Percentiles rank a stretch among this genome's conserved stretches.
These are phyloP conservation scores for Mercenaria mercenaria DNA, from an alignment of 1,140 invertebrate species.

Conservation along the genomic window DNA sequence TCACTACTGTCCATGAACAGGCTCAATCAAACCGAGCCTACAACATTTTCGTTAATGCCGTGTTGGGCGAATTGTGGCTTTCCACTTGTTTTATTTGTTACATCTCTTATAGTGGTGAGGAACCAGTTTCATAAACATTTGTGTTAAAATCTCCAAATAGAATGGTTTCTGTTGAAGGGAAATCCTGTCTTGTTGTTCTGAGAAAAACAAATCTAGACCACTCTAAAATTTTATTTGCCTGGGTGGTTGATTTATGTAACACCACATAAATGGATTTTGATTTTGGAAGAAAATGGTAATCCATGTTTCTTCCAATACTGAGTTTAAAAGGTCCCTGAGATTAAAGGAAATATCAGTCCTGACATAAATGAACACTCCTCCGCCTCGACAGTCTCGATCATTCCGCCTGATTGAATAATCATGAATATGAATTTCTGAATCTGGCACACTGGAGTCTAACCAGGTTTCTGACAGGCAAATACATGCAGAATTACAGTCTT, in stretches of 20 bases:
- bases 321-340: neutral
- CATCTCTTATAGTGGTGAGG: too few relatives aligned
- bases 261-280: neutral
- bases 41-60: too few relatives aligned
- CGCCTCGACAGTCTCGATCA: neutral
- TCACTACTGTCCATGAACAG: too few relatives aligned
- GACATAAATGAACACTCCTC: conserved; percentile 31
- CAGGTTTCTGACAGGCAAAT: conserved; percentile 23
- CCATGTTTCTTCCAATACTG: too few relatives aligned
- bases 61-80: too few relatives aligned
- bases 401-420: neutral
- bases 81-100: too few relatives aligned
- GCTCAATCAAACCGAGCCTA: too few relatives aligned
- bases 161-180: too few relatives aligned
- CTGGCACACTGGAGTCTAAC: conserved; percentile 5
- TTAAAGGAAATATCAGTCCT: conserved; percentile 1
- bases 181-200: too few relatives aligned
- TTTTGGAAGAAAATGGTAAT: neutral
- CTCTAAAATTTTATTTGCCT: neutral
- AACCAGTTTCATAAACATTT: neutral
- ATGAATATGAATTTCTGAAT: neutral
- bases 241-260: neutral
- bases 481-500: neutral
- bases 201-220: too few relatives aligned
- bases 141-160: too few relatives aligned